phyloP scores from a whole-genome alignment of 1,140 invertebrate genomes.

The Propsilocerus akamusi region DNA sequence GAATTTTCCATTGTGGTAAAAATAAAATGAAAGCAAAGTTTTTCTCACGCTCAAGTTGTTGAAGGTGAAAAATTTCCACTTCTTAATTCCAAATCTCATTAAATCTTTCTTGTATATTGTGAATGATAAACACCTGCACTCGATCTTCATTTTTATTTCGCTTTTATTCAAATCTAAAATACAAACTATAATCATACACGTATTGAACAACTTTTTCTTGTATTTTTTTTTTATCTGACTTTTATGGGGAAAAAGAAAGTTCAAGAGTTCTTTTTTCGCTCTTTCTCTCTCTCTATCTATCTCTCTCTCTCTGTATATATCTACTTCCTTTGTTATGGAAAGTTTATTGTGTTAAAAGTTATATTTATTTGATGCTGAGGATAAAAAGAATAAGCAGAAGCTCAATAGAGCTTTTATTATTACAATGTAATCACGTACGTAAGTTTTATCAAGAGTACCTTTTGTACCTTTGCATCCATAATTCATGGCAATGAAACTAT shows the following conservation, averaged over 20 bases:
- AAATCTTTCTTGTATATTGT: too few relatives aligned
- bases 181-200: neutral
- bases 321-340: neutral
- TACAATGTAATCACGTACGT: constrained; percentile 1
- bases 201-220: neutral
- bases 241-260: neutral
- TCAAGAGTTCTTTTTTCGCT: too few relatives aligned
- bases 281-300: too few relatives aligned
- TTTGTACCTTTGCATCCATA: too few relatives aligned
- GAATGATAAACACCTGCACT: too few relatives aligned
- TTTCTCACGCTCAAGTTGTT: too few relatives aligned
- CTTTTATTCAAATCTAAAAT: neutral
- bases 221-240: neutral
- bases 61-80: too few relatives aligned
- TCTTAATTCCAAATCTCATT: too few relatives aligned
- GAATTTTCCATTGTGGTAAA: too few relatives aligned
- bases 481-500: neutral
- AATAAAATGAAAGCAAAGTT: too few relatives aligned
- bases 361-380: neutral
- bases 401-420: neutral
- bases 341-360: constrained; percentile 2
- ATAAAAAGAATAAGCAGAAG: neutral
- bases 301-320: too few relatives aligned
- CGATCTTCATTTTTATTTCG: neutral
- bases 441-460: too few relatives aligned